phyloP scores from a whole-genome alignment of 2,113 vertebrate species.

The Monopterus albus region DNA sequence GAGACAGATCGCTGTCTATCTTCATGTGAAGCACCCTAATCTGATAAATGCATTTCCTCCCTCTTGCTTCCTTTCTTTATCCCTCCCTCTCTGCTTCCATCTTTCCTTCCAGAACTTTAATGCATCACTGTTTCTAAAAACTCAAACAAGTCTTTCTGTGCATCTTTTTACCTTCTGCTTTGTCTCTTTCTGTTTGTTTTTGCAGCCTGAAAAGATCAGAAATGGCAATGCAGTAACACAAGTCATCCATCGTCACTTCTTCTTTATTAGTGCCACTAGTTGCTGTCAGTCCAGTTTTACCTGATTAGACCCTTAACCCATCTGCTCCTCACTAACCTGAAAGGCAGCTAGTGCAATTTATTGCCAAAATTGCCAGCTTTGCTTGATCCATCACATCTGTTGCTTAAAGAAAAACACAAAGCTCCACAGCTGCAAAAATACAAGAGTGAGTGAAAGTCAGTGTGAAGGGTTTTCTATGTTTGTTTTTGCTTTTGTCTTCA shows the following conservation, averaged over 20 bases:
- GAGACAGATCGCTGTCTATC: not conserved
- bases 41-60: conserved; percentile 24
- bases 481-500: not conserved
- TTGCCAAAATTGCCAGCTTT: conserved; percentile 42
- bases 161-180: not conserved
- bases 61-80: conserved; percentile 3
- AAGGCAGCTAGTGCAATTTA: conserved; percentile 29
- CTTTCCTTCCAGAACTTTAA: conserved; percentile 9
- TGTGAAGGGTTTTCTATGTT: conserved; percentile 30
- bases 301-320: conserved; percentile 61
- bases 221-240: not conserved
- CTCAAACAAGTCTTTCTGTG: not conserved
- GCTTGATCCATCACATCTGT: conserved; percentile 58
- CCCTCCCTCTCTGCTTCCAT: not conserved
- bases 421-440: conserved; percentile 6
- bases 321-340: conserved; percentile 58
- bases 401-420: conserved; percentile 24
- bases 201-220: not conserved
- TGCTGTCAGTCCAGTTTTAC: conserved; percentile 45
- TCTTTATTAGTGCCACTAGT: conserved; percentile 50
- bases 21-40: conserved; percentile 31
- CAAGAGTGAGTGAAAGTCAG: conserved; percentile 35
- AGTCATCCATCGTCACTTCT: conserved; percentile 21
- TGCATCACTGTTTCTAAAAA: not conserved
- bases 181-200: not conserved